These are phyloP conservation scores for Trichogramma pretiosum DNA, from an alignment of 1,140 invertebrate species.

Conservation along the genomic window DNA sequence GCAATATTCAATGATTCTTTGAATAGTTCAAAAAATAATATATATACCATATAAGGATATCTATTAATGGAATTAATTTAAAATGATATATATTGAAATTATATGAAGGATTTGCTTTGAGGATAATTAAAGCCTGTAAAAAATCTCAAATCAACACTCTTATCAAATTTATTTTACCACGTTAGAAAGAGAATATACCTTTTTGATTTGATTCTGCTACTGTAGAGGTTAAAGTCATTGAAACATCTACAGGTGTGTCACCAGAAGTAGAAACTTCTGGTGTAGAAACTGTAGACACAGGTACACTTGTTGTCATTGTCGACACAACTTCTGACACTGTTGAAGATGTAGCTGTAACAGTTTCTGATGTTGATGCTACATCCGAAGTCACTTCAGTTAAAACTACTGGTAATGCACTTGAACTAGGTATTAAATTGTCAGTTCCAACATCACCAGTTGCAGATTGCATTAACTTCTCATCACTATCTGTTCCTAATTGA, in stretches of 20 bases:
- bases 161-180: constrained; percentile 38
- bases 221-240: constrained; percentile 52
- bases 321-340: constrained; percentile 1
- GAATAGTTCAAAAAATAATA: too few relatives aligned
- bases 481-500: constrained; percentile 60
- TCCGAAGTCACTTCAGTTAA: neutral
- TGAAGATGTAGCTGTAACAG: constrained; percentile 1
- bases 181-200: constrained; percentile 49
- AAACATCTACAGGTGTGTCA: constrained; percentile 54
- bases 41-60: too few relatives aligned
- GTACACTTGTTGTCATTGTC: constrained; percentile 16
- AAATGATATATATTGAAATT: too few relatives aligned
- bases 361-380: constrained; percentile 3
- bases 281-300: too few relatives aligned
- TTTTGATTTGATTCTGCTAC: constrained; percentile 51
- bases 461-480: constrained; percentile 44
- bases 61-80: too few relatives aligned
- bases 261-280: constrained; percentile 58
- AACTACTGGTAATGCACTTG: too few relatives aligned
- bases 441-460: constrained; percentile 14
- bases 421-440: constrained; percentile 28
- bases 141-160: too few relatives aligned
- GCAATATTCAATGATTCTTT: too few relatives aligned
- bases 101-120: too few relatives aligned
- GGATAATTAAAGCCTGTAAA: too few relatives aligned